A percentile compares a stretch with the other conserved stretches of the same genome.
Evolutionary conservation across 92 coral and sea anemone species (phyloP).

Genomic region (Anthopleura xanthogrammica): DNA sequence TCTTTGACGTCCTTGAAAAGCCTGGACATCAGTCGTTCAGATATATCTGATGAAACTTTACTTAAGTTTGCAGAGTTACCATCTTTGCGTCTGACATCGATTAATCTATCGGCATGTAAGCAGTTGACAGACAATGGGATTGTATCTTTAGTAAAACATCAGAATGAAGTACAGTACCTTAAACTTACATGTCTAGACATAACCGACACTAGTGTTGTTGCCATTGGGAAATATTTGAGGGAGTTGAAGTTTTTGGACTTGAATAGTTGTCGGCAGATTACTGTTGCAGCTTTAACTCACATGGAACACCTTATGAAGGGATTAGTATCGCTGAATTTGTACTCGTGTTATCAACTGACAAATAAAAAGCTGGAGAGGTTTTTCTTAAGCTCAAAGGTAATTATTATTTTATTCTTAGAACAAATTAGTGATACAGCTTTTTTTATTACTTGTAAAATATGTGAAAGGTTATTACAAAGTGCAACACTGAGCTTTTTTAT

Average conservation of each 20-base stretch:
- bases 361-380: slow-evolving; percentile 53
- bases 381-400: slow-evolving; percentile 53
- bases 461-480: too few relatives aligned
- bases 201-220: slow-evolving; percentile 65
- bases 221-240: slow-evolving; percentile 66
- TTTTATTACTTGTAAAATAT: too few relatives aligned
- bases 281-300: slow-evolving; percentile 60
- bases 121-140: slow-evolving; percentile 77
- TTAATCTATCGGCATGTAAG: slow-evolving; percentile 79
- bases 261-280: slow-evolving; percentile 83
- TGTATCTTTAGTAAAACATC: slow-evolving; percentile 69
- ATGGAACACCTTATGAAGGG: slow-evolving; percentile 33
- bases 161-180: slow-evolving; percentile 52
- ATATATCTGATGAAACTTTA: slow-evolving; percentile 71
- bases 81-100: slow-evolving; percentile 44
- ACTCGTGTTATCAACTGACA: slow-evolving; percentile 82
- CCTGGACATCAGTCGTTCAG: slow-evolving; percentile 82
- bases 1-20: slow-evolving; percentile 40
- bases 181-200: slow-evolving; percentile 72
- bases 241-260: slow-evolving; percentile 57
- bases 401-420: too few relatives aligned
- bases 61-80: slow-evolving; percentile 64
- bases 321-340: slow-evolving; percentile 62
- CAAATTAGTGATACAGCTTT: too few relatives aligned
- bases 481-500: too few relatives aligned